Conservation (phyloP, 2,797 vertebrate species). For the Cossypha dichroa region DNA sequence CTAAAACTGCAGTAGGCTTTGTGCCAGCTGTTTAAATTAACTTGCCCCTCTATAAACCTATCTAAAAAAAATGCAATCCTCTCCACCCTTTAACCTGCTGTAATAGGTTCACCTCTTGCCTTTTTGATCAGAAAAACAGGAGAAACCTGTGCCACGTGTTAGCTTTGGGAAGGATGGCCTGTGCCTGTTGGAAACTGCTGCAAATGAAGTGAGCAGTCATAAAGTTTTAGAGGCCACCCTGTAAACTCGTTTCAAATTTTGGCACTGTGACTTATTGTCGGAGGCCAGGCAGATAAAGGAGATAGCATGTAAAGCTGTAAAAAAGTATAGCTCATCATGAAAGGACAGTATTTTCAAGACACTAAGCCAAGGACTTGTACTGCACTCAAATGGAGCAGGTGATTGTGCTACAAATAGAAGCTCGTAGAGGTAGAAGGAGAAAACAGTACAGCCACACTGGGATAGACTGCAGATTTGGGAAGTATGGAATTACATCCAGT, state of each 20-base stretch:
- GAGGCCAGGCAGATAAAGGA: slow-evolving; percentile 3
- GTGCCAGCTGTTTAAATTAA: slow-evolving; percentile 33
- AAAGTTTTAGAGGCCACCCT: slow-evolving; percentile 3
- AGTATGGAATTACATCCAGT: neutral
- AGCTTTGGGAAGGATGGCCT: neutral
- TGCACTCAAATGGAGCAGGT: neutral
- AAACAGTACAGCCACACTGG: neutral
- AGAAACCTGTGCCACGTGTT: neutral
- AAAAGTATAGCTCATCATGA: slow-evolving; percentile 14
- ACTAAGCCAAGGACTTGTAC: neutral
- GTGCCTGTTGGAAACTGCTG: neutral
- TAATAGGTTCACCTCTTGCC: neutral
- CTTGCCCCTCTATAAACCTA: neutral
- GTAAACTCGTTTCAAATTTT: neutral
- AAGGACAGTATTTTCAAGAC: neutral
- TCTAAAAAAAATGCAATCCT: neutral
- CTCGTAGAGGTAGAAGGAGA: neutral
- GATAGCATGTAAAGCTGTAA: neutral
- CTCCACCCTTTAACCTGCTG: neutral
- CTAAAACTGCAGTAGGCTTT: neutral
- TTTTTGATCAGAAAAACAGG: neutral
- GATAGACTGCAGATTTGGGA: neutral
- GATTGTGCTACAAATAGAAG: neutral
- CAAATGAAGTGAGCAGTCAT: neutral
- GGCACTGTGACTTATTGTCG: neutral